Percentiles rank a stretch among this genome's conserved stretches.
Evolutionary conservation across 2,797 vertebrate species (phyloP).

Genomic region (Myotis findleyi): DNA sequence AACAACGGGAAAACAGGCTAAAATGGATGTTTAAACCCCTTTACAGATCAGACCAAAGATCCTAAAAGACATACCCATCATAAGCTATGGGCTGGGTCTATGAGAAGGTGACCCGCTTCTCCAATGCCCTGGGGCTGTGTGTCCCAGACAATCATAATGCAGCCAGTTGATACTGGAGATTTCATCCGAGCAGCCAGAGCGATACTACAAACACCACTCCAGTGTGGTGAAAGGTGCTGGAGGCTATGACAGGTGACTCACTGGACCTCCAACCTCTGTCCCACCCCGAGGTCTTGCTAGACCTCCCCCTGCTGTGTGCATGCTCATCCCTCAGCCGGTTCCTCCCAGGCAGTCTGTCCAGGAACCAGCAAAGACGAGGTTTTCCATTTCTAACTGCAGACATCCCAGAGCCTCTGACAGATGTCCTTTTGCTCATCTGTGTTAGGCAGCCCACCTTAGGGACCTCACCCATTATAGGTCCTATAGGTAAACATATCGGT

Average conservation of each 20-base stretch:
- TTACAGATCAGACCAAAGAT: neutral
- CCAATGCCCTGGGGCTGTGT: neutral
- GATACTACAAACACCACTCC: no score
- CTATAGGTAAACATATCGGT: accelerated
- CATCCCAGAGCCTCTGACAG: neutral
- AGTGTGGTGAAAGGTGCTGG: accelerated
- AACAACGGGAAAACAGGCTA: neutral
- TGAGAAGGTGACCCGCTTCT: neutral
- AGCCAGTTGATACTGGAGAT: neutral
- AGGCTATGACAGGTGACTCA: neutral
- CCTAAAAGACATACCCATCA: neutral
- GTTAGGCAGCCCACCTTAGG: neutral
- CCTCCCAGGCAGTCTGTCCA: neutral
- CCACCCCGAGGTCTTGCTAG: neutral
- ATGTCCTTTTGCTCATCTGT: neutral
- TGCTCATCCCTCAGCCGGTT: neutral
- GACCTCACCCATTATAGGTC: neutral
- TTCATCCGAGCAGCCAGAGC: neutral
- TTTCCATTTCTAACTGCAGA: neutral
- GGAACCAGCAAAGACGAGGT: neutral
- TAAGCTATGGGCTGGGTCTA: neutral
- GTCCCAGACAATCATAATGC: accelerated
- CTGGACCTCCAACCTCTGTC: neutral
- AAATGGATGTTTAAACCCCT: neutral
- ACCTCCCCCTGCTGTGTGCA: no score